Evolutionary conservation across 2,113 vertebrate genomes (phyloP).

Genomic region (Heterotis niloticus): DNA sequence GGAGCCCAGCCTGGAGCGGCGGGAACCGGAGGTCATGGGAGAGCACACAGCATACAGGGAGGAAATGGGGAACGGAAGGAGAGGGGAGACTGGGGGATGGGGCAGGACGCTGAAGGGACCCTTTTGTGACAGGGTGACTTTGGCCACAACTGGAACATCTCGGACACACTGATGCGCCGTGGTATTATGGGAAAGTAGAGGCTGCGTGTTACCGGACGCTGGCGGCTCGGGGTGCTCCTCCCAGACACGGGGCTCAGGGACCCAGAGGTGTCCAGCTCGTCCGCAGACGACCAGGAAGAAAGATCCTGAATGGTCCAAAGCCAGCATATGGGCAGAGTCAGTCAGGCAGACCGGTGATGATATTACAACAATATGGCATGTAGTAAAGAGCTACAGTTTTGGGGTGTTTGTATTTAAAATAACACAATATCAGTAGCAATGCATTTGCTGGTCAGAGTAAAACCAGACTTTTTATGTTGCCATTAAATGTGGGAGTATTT

Average conservation of each 20-base stretch:
- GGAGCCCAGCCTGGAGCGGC: neutral
- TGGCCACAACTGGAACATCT: slow-evolving; percentile 27
- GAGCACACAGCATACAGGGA: slow-evolving; percentile 50
- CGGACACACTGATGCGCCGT: neutral
- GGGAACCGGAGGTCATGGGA: slow-evolving; percentile 32
- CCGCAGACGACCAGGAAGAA: slow-evolving; percentile 71
- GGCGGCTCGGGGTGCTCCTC: slow-evolving; percentile 72
- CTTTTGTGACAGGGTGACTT: slow-evolving; percentile 32
- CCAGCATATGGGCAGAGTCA: neutral
- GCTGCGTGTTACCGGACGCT: slow-evolving; percentile 77
- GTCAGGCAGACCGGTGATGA: neutral
- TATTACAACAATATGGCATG: neutral
- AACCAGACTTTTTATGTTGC: too few relatives aligned
- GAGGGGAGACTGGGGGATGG: slow-evolving; percentile 21
- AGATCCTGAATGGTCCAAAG: slow-evolving; percentile 60
- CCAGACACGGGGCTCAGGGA: slow-evolving; percentile 77
- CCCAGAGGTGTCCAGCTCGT: slow-evolving; percentile 73
- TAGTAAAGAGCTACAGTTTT: neutral
- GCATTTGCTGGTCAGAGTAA: too few relatives aligned
- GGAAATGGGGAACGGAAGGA: slow-evolving; percentile 34
- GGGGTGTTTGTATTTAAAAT: neutral
- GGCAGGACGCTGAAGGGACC: slow-evolving; percentile 22
- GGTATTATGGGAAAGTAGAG: neutral
- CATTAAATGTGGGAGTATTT: neutral
- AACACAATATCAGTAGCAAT: too few relatives aligned